Evolutionary conservation across 2,888 invertebrate genomes (phyloP).

Genomic region (Amphiduros pacificus): DNA sequence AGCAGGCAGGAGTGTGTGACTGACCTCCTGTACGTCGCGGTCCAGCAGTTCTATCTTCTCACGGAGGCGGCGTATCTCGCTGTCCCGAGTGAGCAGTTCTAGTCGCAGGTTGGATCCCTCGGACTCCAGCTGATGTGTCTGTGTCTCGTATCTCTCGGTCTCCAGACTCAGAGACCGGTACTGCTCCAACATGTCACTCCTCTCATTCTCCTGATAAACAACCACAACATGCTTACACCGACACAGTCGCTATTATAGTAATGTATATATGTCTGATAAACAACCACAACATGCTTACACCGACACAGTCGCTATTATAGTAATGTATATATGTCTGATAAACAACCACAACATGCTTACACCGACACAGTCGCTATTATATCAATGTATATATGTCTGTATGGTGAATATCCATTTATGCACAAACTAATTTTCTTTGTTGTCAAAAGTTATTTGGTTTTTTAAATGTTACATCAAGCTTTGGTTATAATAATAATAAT

Average conservation of each 20-base stretch:
- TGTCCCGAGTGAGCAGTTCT: constrained; percentile 57
- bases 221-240: too few species aligned
- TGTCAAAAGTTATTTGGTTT: too few species aligned
- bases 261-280: neutral
- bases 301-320: too few species aligned
- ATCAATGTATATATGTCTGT: neutral
- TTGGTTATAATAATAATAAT: too few species aligned
- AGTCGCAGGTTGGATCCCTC: constrained; percentile 55
- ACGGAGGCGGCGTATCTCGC: constrained; percentile 50
- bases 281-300: neutral
- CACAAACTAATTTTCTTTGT: too few species aligned
- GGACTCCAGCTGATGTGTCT: constrained; percentile 57
- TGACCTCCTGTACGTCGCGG: constrained; percentile 51
- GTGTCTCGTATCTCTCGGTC: constrained; percentile 56
- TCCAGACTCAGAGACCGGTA: constrained; percentile 55
- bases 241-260: too few species aligned
- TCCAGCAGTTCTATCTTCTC: constrained; percentile 53
- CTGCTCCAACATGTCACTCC: constrained; percentile 56
- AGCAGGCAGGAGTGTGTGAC: too few species aligned
- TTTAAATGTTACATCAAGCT: too few species aligned
- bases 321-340: neutral
- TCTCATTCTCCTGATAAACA: constrained; percentile 50
- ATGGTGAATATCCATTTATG: too few species aligned
- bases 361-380: too few species aligned
- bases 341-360: neutral